These are phyloP conservation scores for Astatoreochromis straeleni DNA, from an alignment of 2,113 vertebrate species.

Conservation along the genomic window DNA sequence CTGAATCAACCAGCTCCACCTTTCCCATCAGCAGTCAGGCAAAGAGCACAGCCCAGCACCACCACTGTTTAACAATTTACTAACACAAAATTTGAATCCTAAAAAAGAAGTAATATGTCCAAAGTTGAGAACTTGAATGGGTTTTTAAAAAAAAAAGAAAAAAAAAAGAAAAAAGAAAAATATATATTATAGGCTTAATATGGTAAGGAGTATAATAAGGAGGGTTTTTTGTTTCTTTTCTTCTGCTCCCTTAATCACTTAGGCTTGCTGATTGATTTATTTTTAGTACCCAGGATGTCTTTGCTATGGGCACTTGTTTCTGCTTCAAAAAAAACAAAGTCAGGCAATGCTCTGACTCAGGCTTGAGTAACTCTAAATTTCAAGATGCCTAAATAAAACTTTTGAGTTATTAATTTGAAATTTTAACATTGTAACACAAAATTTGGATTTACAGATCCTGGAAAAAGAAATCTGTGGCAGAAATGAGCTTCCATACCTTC, in stretches of 20 bases:
- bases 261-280: background rate
- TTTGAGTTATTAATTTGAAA: background rate
- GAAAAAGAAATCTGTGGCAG: background rate
- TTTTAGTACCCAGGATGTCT: background rate
- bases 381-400: background rate
- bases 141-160: background rate
- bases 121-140: background rate
- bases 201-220: background rate
- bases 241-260: background rate
- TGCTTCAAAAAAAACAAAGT: background rate
- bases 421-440: background rate
- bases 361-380: background rate
- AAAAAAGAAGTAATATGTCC: background rate
- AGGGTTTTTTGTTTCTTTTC: fast-evolving
- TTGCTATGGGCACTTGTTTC: background rate
- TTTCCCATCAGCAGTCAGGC: background rate
- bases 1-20: background rate
- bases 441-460: background rate
- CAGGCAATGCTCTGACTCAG: background rate
- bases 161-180: background rate
- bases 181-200: background rate
- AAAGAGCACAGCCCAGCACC: background rate
- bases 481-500: background rate
- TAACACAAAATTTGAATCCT: background rate
- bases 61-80: background rate